These are phyloP conservation scores for Camelus dromedarius DNA, from an alignment of 2,113 vertebrate species.

Conservation along the genomic window DNA sequence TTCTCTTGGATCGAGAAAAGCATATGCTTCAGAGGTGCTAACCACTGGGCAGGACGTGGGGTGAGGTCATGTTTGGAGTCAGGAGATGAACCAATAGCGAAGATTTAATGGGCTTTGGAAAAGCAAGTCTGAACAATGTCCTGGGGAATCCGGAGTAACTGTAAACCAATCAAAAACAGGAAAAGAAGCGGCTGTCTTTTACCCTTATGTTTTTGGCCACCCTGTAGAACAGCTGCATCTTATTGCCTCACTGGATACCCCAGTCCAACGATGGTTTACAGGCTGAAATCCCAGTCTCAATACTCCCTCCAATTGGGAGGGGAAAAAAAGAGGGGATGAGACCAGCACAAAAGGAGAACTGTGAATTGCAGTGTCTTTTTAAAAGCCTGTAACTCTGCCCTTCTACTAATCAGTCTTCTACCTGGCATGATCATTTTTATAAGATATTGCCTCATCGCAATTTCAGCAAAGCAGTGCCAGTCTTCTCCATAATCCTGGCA, in stretches of 20 bases:
- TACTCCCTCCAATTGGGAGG: neutral
- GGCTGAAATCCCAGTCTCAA: neutral
- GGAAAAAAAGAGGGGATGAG: neutral
- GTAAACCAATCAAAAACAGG: slow-evolving; percentile 53
- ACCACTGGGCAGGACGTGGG: neutral
- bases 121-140: slow-evolving; percentile 72
- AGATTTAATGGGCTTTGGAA: slow-evolving; percentile 70
- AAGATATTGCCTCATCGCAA: neutral
- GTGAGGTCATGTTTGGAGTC: slow-evolving; percentile 70
- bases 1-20: slow-evolving; percentile 34
- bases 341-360: neutral
- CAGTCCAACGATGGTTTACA: neutral
- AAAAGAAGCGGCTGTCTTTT: slow-evolving; percentile 42
- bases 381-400: neutral
- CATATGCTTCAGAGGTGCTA: slow-evolving; percentile 30
- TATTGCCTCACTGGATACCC: neutral
- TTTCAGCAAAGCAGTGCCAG: slow-evolving; percentile 44
- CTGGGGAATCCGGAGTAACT: slow-evolving; percentile 38
- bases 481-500: neutral
- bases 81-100: slow-evolving; percentile 64
- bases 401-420: neutral
- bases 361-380: neutral
- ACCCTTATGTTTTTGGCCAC: neutral
- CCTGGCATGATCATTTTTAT: neutral
- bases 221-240: neutral